Evolutionary conservation across 2,888 invertebrate genomes (phyloP).

Genomic region (Euclidia mi): DNA sequence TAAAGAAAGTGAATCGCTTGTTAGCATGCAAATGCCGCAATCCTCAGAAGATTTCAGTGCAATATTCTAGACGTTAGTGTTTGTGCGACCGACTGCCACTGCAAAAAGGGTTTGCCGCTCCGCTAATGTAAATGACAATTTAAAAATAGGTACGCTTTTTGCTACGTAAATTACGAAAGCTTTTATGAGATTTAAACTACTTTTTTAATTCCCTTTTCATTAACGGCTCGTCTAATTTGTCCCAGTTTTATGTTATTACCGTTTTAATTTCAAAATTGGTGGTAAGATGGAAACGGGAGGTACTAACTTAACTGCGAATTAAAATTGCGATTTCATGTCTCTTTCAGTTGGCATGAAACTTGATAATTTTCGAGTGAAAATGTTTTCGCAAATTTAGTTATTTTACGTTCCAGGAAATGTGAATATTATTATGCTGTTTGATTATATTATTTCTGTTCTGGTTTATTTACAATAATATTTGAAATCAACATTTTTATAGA

Average conservation of each 20-base stretch:
- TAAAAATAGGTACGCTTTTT: slow-evolving; percentile 61
- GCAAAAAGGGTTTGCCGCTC: slow-evolving; percentile 69
- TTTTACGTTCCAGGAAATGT: too few species aligned
- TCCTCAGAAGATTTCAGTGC: slow-evolving; percentile 72
- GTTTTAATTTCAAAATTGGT: slow-evolving; percentile 23
- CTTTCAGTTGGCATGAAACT: too few species aligned
- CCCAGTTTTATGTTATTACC: slow-evolving; percentile 25
- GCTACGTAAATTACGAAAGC: slow-evolving; percentile 48
- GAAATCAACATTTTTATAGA: too few species aligned
- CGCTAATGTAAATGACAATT: slow-evolving; percentile 62
- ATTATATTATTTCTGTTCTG: too few species aligned
- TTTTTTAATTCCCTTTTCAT: slow-evolving; percentile 42
- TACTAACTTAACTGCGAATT: background rate
- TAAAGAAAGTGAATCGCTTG: slow-evolving; percentile 72
- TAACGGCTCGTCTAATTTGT: slow-evolving; percentile 28
- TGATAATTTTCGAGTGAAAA: too few species aligned
- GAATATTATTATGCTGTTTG: too few species aligned
- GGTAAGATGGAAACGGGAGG: background rate
- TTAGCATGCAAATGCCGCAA: slow-evolving; percentile 80
- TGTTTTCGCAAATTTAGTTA: too few species aligned
- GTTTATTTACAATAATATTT: too few species aligned
- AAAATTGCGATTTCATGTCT: background rate
- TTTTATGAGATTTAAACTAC: slow-evolving; percentile 51
- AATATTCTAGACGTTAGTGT: slow-evolving; percentile 82
- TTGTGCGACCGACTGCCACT: slow-evolving; percentile 69